These are phyloP conservation scores for Tautogolabrus adspersus DNA, from an alignment of 2,113 vertebrate species.

Conservation along the genomic window DNA sequence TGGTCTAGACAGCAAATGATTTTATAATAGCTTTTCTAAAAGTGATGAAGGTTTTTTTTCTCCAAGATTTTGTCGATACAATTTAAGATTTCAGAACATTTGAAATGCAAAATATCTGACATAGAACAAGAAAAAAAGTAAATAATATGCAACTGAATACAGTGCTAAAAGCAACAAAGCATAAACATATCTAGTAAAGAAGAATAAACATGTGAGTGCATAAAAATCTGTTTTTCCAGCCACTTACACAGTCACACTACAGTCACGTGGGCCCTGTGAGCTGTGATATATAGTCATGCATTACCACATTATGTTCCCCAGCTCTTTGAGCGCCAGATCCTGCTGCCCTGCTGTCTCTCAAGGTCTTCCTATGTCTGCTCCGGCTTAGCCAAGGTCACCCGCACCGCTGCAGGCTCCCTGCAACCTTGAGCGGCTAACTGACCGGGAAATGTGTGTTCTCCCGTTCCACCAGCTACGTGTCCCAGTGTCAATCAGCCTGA, in stretches of 20 bases:
- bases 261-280: constrained; percentile 30
- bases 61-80: too few species aligned
- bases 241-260: constrained; percentile 28
- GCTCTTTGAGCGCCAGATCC: constrained; percentile 67
- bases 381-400: constrained; percentile 86
- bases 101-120: neutral
- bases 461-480: constrained; percentile 71
- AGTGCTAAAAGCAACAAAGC: neutral
- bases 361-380: constrained; percentile 70
- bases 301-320: constrained; percentile 69
- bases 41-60: too few species aligned
- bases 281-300: constrained; percentile 68
- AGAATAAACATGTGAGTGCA: constrained; percentile 11
- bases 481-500: constrained; percentile 87
- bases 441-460: constrained; percentile 89
- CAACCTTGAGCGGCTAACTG: constrained; percentile 93
- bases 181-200: neutral
- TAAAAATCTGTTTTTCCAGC: constrained; percentile 25
- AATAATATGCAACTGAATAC: neutral
- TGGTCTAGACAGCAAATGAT: too few species aligned
- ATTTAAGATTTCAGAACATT: too few species aligned
- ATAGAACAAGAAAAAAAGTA: neutral
- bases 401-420: constrained; percentile 80
- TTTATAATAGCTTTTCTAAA: too few species aligned
- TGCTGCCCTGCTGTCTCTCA: constrained; percentile 64